phyloP scores from a whole-genome alignment of 64 coral and sea anemone genomes.

The Porites australiensis region DNA sequence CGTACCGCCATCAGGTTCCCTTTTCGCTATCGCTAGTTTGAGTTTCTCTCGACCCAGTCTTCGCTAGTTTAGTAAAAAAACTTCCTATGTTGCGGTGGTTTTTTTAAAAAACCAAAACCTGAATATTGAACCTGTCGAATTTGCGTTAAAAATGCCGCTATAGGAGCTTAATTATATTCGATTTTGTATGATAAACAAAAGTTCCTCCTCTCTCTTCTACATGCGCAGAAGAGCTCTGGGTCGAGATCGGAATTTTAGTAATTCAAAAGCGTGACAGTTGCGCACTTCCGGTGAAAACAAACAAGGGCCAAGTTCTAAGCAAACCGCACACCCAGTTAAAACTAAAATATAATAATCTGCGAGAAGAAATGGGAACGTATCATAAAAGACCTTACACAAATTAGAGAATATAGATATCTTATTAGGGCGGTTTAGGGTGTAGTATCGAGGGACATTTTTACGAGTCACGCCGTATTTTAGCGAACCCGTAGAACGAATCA shows the following conservation, averaged over 20 bases:
- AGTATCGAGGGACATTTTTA: too few species aligned
- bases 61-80: not conserved
- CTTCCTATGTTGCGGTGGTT: too few species aligned
- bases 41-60: conserved; percentile 9
- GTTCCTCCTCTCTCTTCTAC: not conserved
- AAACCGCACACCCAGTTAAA: too few species aligned
- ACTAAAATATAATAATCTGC: too few species aligned
- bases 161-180: not conserved
- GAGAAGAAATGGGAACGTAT: too few species aligned
- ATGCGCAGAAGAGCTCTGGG: not conserved
- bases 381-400: too few species aligned
- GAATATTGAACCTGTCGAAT: not conserved
- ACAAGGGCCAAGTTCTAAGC: too few species aligned
- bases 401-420: too few species aligned
- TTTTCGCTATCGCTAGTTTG: not conserved
- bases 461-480: too few species aligned
- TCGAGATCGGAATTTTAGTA: not conserved
- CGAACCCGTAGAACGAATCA: too few species aligned
- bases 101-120: not conserved
- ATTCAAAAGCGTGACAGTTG: not conserved
- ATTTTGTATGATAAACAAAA: not conserved
- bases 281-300: not conserved
- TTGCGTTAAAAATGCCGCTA: not conserved
- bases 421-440: too few species aligned
- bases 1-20: not conserved